These are phyloP conservation scores for Pherbina coryleti DNA, from an alignment of 2,888 invertebrate genomes.

Conservation along the genomic window DNA sequence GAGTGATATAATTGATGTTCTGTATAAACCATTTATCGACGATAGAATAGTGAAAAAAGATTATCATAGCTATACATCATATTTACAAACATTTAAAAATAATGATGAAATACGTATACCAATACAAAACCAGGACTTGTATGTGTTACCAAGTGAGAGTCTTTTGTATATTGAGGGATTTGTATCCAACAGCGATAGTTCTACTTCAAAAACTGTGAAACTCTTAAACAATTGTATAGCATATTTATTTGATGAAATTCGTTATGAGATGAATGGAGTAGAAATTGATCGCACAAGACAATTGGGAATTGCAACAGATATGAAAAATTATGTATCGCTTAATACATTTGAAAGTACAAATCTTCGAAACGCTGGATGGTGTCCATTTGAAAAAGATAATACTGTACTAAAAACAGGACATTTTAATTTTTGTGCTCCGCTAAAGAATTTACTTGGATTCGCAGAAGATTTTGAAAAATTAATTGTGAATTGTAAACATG, in stretches of 20 bases:
- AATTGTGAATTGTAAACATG: no score
- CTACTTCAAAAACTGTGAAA: conserved; percentile 38
- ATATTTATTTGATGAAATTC: conserved; percentile 60
- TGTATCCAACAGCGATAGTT: conserved; percentile 37
- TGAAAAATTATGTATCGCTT: conserved; percentile 62
- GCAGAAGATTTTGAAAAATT: no score
- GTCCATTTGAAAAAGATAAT: background rate
- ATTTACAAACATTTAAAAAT: no score
- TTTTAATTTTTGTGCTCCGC: conserved; percentile 6
- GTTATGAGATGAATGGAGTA: conserved; percentile 62
- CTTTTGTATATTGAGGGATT: conserved; percentile 52
- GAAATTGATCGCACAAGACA: conserved; percentile 59
- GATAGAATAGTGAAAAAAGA: no score
- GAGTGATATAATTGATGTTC: no score
- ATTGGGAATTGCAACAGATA: conserved; percentile 57
- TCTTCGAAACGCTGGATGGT: conserved; percentile 48
- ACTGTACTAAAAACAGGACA: background rate
- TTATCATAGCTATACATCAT: no score
- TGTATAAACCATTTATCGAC: no score
- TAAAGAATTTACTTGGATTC: no score
- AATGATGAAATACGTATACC: no score
- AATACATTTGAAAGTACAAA: conserved; percentile 46
- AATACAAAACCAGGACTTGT: no score
- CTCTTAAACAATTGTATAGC: conserved; percentile 54
- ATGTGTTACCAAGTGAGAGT: conserved; percentile 58